Evolutionary conservation across 2,888 invertebrate genomes (phyloP).

Genomic region (Euclidia mi): DNA sequence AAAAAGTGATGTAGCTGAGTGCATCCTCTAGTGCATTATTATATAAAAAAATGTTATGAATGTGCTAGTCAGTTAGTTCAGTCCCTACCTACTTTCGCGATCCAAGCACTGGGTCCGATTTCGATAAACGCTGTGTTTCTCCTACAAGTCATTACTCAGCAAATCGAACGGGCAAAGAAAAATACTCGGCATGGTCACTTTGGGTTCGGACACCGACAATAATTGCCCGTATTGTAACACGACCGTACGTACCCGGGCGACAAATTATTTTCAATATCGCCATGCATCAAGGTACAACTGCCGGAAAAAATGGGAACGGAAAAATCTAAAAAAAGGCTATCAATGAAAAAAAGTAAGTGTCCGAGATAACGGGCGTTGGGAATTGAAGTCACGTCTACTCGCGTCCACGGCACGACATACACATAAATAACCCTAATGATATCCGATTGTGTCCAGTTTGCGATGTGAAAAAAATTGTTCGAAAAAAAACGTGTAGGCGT

Average conservation of each 20-base stretch:
- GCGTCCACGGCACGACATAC: constrained; percentile 77
- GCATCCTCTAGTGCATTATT: no score
- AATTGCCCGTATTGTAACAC: constrained; percentile 46
- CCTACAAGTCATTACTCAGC: no score
- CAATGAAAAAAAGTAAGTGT: constrained; percentile 66
- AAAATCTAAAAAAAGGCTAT: constrained; percentile 64
- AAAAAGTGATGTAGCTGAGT: no score
- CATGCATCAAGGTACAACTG: constrained; percentile 48
- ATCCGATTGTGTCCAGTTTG: constrained; percentile 79
- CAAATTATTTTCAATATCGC: constrained; percentile 54
- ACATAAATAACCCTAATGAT: constrained; percentile 88
- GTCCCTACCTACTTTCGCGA: no score
- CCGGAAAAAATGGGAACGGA: constrained; percentile 38
- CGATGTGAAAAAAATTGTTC: constrained; percentile 57
- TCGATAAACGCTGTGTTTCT: no score
- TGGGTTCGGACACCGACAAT: constrained; percentile 35
- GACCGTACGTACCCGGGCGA: constrained; percentile 25
- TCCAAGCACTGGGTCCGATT: no score
- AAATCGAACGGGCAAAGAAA: constrained; percentile 28
- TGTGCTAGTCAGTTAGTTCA: no score
- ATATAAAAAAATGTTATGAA: no score
- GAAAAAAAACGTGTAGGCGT: constrained; percentile 46
- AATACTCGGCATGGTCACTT: constrained; percentile 30
- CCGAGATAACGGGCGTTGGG: constrained; percentile 66
- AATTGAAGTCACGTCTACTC: constrained; percentile 75